Evolutionary conservation across 2,797 vertebrate species (phyloP).

Genomic region (Prionace glauca): DNA sequence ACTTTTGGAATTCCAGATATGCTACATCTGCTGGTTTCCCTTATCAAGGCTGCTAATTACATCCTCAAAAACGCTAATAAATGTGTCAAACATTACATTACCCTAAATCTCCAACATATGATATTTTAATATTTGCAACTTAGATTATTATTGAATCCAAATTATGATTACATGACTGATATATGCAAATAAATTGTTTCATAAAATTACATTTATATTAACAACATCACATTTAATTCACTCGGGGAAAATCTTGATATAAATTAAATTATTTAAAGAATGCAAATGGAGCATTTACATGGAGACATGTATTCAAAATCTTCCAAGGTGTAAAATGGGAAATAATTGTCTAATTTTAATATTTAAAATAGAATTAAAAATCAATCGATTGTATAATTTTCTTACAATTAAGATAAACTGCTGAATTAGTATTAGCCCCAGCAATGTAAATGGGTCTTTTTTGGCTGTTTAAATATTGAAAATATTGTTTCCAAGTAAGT

Average conservation of each 20-base stretch:
- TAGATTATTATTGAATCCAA: background rate
- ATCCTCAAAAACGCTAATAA: no score
- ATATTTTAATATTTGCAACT: background rate
- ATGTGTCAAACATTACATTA: background rate
- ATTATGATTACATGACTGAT: background rate
- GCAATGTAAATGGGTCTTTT: background rate
- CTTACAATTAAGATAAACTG: background rate
- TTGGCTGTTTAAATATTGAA: background rate
- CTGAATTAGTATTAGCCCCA: background rate
- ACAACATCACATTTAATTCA: background rate
- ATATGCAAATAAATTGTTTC: background rate
- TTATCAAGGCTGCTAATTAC: no score
- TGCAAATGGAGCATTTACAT: background rate
- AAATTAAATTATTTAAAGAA: constrained; percentile 9
- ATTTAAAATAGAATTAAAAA: background rate
- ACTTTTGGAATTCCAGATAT: no score
- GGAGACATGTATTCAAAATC: background rate
- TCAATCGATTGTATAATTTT: background rate
- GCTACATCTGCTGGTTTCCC: no score
- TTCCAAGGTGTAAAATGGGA: background rate
- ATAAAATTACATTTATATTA: background rate
- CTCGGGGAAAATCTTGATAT: background rate
- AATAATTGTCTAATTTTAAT: background rate
- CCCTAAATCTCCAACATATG: background rate
- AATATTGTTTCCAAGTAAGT: background rate